These are phyloP conservation scores for Sternarchorhynchus goeldii DNA, from an alignment of 2,797 vertebrate species.

Conservation along the genomic window DNA sequence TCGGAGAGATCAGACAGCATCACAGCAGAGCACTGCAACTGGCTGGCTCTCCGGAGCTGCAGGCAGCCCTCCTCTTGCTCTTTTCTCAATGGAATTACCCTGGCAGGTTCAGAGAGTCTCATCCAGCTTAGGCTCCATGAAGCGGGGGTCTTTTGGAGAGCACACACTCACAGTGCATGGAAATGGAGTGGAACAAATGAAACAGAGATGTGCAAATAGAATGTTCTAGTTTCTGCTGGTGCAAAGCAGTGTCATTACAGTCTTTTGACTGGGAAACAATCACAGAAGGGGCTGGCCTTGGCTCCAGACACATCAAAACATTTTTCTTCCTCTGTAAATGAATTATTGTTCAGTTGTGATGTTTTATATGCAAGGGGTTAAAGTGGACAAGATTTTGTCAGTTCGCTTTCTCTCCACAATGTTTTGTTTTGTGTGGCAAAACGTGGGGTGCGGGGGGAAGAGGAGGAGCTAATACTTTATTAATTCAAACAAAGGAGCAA, in stretches of 20 bases:
- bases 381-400: neutral
- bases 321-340: neutral
- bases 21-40: slow-evolving; percentile 19
- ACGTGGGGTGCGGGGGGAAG: too few relatives aligned
- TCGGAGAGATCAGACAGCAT: slow-evolving; percentile 21
- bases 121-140: slow-evolving; percentile 44
- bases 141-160: slow-evolving; percentile 18
- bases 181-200: slow-evolving; percentile 44
- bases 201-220: neutral
- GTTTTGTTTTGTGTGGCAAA: too few relatives aligned
- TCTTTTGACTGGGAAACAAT: neutral
- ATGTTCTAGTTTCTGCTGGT: neutral
- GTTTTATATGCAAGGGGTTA: too few relatives aligned
- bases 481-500: too few relatives aligned
- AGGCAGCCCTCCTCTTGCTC: neutral
- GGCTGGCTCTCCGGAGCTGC: slow-evolving; percentile 22
- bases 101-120: slow-evolving; percentile 41
- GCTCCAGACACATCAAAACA: neutral
- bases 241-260: neutral
- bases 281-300: neutral
- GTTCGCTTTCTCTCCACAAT: too few relatives aligned
- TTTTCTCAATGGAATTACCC: slow-evolving; percentile 46
- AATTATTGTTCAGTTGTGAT: neutral
- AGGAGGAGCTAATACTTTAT: too few relatives aligned
- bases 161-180: slow-evolving; percentile 25